Evolutionary conservation across 1,140 invertebrate genomes (phyloP).

Genomic region (Phthorimaea operculella): DNA sequence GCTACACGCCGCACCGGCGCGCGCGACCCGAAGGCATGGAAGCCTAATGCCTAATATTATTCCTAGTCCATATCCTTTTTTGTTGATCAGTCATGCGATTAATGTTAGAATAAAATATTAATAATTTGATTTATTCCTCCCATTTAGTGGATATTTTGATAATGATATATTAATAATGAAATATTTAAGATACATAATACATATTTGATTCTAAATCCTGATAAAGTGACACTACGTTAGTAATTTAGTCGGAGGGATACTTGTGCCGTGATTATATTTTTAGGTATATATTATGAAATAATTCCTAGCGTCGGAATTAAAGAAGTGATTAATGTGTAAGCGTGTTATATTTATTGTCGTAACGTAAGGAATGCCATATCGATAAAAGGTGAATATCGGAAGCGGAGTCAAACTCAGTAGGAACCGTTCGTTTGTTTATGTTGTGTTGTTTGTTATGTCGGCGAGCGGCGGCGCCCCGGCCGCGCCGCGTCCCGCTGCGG

Average conservation of each 20-base stretch:
- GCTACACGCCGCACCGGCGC: conserved; percentile 9
- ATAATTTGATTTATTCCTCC: conserved; percentile 68
- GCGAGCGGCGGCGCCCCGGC: conserved; percentile 13
- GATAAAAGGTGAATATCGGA: conserved; percentile 66
- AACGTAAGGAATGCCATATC: conserved; percentile 67
- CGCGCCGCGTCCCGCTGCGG: too few species aligned
- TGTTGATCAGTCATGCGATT: conserved; percentile 68
- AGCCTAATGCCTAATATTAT: conserved; percentile 64
- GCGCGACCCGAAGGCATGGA: conserved; percentile 43
- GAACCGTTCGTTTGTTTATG: conserved; percentile 39
- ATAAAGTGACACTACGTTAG: conserved; percentile 68
- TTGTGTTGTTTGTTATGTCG: conserved; percentile 41
- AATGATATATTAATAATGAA: conserved; percentile 69
- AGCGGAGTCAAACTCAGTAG: conserved; percentile 63
- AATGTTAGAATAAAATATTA: conserved; percentile 66
- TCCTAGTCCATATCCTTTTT: conserved; percentile 66
- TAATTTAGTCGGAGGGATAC: conserved; percentile 68
- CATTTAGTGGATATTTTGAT: conserved; percentile 69
- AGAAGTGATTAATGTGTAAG: conserved; percentile 68
- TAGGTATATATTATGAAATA: conserved; percentile 68
- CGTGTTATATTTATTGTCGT: conserved; percentile 69
- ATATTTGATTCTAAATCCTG: conserved; percentile 69
- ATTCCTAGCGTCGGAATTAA: conserved; percentile 69
- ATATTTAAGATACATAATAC: conserved; percentile 69
- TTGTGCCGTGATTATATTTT: conserved; percentile 69